phyloP scores from a whole-genome alignment of 2,113 vertebrate genomes.

The Amazona vittata region DNA sequence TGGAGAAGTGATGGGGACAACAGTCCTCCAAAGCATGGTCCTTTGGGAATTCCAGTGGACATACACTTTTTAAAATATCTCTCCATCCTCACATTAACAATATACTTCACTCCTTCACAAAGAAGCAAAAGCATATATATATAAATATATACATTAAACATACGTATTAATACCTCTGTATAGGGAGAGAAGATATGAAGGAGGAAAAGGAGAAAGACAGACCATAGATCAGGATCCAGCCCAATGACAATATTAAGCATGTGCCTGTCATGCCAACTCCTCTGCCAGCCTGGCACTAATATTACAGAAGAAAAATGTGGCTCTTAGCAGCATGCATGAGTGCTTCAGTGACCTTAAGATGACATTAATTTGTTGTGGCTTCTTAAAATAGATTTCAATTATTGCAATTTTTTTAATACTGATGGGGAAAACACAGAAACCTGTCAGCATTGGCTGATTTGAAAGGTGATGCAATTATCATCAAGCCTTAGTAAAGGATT shows the following conservation, averaged over 20 bases:
- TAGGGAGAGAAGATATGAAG: background rate
- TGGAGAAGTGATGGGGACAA: background rate
- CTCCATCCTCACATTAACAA: too few relatives aligned
- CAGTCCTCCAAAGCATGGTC: rapidly evolving
- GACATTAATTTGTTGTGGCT: background rate
- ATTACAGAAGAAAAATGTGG: background rate
- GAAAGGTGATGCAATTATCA: slow-evolving; percentile 21
- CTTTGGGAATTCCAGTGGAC: background rate
- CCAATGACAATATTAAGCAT: rapidly evolving
- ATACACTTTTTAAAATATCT: background rate
- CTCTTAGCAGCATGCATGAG: background rate
- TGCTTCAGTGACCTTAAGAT: background rate
- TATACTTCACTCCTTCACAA: background rate
- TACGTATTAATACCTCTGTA: rapidly evolving
- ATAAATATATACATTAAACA: rapidly evolving
- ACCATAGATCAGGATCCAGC: background rate
- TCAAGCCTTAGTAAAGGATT: background rate
- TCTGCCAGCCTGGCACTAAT: background rate
- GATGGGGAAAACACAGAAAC: background rate
- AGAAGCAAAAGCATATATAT: background rate
- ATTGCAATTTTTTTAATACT: background rate
- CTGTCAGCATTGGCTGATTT: background rate
- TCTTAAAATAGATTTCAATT: background rate
- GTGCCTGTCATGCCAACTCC: background rate
- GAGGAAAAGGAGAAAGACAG: background rate